Base-by-base conservation (phyloP, 2,113 vertebrate species). In the Poeciliopsis retropinna region DNA sequence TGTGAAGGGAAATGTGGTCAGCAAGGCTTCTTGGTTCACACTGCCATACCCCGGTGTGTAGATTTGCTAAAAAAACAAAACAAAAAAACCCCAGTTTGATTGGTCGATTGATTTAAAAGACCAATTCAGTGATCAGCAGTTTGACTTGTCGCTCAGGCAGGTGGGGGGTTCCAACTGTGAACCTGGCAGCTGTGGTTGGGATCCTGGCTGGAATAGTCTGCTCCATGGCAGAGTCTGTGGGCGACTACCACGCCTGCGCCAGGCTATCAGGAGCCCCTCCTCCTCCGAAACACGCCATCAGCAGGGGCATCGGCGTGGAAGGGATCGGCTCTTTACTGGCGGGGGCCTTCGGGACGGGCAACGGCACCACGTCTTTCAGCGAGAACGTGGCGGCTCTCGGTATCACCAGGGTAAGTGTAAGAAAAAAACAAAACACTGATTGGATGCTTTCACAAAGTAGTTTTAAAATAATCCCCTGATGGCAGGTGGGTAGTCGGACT, bases 161-260 rank as follows among this genome's bases (percentile, higher is more conserved):
- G 80, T 99, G 97, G 97, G 97, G 97, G n/a, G 5, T 88, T 32
- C 98, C 98, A 19, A 95, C 95, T 0, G 86, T 98, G 73, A 98
- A 95, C 88, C 80, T 96, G 81, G 97, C 96, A 0, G 97, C 96
- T 13, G 95, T 98, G 80, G 94, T 98, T 1, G 97, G 98, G 60
- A 95, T 97, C 81, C 84, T 97, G 14, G 97, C 97, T 0, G 97
- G 97, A 5, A 95, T 99, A 70, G 92, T 97, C 31, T 96, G 97
- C 70, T 99, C 97, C 71, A 97, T 98, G 95, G 90, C 97, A 78
- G 98, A 99, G 82, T 99, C 97, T 0, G 93, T 99, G 65, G 98
- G 98, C 0, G 97, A 99, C 84, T 99, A 99, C 73, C 92, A 97
- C 0, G 94, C 97, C 29, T 99, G 98, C 0, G 97, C 97, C 64